Conservation (phyloP, 2,888 invertebrate species). For the Strigamia transsilvanica region DNA sequence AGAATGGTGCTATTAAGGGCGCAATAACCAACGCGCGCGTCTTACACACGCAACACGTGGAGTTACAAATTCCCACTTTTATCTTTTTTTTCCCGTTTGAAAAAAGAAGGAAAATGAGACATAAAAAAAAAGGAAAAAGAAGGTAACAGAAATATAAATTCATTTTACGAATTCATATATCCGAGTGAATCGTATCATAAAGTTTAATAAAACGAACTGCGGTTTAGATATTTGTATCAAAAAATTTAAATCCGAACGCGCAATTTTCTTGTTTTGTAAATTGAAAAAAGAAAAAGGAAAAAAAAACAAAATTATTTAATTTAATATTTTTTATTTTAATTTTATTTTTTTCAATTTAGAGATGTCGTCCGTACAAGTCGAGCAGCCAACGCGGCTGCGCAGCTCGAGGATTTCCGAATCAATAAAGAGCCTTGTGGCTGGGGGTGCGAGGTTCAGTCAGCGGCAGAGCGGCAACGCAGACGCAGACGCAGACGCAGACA, state of each 20-base stretch:
- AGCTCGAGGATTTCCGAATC: slow-evolving; percentile 48
- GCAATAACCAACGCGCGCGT: slow-evolving; percentile 41
- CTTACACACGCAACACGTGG: slow-evolving; percentile 39
- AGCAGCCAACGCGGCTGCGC: slow-evolving; percentile 41
- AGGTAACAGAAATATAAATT: background rate
- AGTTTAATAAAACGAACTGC: no score
- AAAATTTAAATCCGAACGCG: no score
- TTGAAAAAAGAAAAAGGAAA: no score
- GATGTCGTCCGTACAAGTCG: slow-evolving; percentile 7
- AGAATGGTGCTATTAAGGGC: slow-evolving; percentile 46
- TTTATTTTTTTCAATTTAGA: slow-evolving; percentile 12
- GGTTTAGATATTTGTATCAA: no score
- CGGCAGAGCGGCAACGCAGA: slow-evolving; percentile 45
- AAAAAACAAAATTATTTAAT: no score
- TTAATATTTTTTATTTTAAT: background rate
- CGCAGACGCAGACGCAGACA: slow-evolving; percentile 29
- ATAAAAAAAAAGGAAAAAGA: background rate
- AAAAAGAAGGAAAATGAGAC: background rate
- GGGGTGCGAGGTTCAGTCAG: slow-evolving; percentile 47
- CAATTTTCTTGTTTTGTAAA: no score
- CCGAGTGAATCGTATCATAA: no score
- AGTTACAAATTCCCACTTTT: slow-evolving; percentile 49
- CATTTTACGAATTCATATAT: background rate
- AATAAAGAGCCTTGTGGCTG: slow-evolving; percentile 45
- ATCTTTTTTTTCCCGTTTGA: background rate